These are phyloP conservation scores for Lomographa bimaculata DNA, from an alignment of 2,888 invertebrate species.

Conservation along the genomic window DNA sequence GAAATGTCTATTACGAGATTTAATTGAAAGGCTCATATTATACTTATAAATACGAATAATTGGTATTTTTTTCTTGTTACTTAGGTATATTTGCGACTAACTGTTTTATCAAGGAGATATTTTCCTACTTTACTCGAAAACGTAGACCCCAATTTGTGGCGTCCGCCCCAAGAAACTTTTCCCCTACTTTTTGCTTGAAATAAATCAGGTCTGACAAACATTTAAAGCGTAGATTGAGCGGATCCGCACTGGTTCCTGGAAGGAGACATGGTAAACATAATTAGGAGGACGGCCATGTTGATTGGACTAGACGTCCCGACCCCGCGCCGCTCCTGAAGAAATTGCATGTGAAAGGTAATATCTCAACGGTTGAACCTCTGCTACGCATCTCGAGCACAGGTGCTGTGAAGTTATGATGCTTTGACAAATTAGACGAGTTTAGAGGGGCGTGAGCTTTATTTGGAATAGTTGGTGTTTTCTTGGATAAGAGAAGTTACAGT, in stretches of 20 bases:
- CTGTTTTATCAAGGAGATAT: too few relatives aligned
- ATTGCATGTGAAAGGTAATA: constrained; percentile 64
- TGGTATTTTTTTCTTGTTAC: too few relatives aligned
- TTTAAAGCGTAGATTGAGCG: constrained; percentile 46
- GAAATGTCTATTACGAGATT: constrained; percentile 62
- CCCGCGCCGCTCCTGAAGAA: constrained; percentile 49
- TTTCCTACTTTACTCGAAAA: neutral
- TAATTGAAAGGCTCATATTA: constrained; percentile 40
- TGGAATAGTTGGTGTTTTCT: constrained; percentile 4
- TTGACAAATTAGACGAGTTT: constrained; percentile 39
- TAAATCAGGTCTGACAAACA: constrained; percentile 49
- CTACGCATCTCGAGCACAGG: constrained; percentile 44
- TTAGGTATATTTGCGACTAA: too few relatives aligned
- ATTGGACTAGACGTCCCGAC: constrained; percentile 61
- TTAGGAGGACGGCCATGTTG: constrained; percentile 62
- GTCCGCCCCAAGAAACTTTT: constrained; percentile 12
- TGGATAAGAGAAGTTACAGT: neutral
- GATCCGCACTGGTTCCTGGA: constrained; percentile 46
- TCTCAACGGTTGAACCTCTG: constrained; percentile 57
- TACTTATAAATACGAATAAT: neutral
- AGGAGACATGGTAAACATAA: constrained; percentile 66
- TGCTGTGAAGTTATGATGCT: constrained; percentile 44
- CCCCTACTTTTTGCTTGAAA: constrained; percentile 29
- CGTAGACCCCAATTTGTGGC: constrained; percentile 14
- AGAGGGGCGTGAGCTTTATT: constrained; percentile 17